Evolutionary conservation across 1,140 invertebrate species (phyloP), one percentile per base, ranked within the genome.

Genomic region (Drosophila leontia): DNA sequence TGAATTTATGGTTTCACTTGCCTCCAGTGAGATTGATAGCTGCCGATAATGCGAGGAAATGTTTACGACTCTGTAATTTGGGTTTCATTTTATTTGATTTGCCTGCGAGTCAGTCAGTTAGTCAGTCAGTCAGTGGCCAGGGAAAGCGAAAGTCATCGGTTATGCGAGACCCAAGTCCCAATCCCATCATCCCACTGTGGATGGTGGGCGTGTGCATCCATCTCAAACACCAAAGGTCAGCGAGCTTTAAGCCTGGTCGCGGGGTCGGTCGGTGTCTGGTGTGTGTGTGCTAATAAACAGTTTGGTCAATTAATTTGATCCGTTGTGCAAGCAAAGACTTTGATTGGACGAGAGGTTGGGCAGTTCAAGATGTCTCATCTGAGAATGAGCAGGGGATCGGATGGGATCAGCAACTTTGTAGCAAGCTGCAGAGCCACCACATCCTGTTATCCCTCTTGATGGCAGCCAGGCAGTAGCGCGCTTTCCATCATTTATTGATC

Each of bases 1-100:
- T 90, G 79, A 86, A 86, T 91, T 90, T 85, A 91, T 90, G 86
- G 86, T 86, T 91, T 90, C 75, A 91, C 79, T 91, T 82, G 86
- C 72, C 74, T 67, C 62, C 82, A 75, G 75, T 67, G 68, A 91
- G 84, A 91, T 91, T 91, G 88, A 91, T 91, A 78, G 78, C 79
- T 78, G 78, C 75, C 81, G 88, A 91, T 91, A 91, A 82, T 91
- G 72, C 74, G 84, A 85, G 88, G 82, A 88, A 91, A 84, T 82
- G 84, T 91, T 88, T 91, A 91, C 78, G 81, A 88, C 71, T 71
- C 74, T 91, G 77, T 91, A 91, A 91, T 91, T 91, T 91, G 75
- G 69, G 72, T 57, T 88, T 90, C 76, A 85, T 81, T 88, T 84
- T 90, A 88, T 88, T 88, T 88, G 84, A 90, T 78, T 88, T 88